phyloP scores from a whole-genome alignment of 2,113 vertebrate species.

The Sapayoa aenigma region DNA sequence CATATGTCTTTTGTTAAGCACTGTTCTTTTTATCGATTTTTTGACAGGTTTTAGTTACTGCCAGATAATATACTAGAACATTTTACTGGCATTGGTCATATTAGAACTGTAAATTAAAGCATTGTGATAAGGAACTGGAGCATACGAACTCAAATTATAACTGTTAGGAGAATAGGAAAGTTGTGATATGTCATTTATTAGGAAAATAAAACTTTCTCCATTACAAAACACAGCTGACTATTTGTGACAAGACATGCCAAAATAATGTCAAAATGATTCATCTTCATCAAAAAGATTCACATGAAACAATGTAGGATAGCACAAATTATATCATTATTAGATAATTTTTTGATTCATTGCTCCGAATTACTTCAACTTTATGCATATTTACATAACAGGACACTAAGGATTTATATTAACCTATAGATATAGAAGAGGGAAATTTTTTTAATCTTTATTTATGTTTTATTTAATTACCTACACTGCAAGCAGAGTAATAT shows the following conservation, averaged over 20 bases:
- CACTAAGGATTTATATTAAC: background rate
- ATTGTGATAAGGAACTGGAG: background rate
- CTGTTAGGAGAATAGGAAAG: background rate
- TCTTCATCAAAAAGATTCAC: background rate
- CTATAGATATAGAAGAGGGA: background rate
- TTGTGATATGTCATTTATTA: background rate
- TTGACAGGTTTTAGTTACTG: constrained; percentile 47
- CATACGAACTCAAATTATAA: background rate
- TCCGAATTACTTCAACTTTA: background rate
- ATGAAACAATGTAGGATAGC: background rate
- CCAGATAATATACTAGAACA: constrained; percentile 38
- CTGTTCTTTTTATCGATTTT: constrained; percentile 36
- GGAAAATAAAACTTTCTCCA: background rate
- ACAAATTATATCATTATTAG: background rate
- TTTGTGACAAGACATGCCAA: background rate
- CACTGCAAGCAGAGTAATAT: background rate
- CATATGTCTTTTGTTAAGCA: constrained; percentile 58
- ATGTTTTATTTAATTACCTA: constrained; percentile 10
- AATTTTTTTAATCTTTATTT: background rate
- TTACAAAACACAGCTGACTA: background rate
- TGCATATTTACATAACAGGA: background rate
- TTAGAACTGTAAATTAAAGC: constrained; percentile 10
- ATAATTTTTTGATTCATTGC: background rate
- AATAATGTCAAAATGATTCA: background rate
- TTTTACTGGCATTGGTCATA: constrained; percentile 8